phyloP scores from a whole-genome alignment of 1,140 invertebrate genomes.

The Neomicropteryx cornuta region DNA sequence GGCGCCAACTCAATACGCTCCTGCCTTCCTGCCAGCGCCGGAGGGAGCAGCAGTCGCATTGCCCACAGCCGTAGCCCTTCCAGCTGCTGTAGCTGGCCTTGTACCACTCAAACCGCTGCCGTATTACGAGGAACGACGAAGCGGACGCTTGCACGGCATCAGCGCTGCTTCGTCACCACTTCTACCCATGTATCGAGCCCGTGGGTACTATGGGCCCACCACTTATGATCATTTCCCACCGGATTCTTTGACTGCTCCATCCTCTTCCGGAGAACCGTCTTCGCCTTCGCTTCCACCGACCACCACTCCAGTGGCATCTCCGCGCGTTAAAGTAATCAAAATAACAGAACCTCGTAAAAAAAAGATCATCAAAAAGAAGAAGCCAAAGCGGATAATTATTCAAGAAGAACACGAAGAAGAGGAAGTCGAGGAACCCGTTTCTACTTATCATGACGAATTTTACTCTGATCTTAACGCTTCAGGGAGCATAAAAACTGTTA shows the following conservation, averaged over 20 bases:
- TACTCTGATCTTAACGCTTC: constrained; percentile 32
- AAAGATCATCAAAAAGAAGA: constrained; percentile 21
- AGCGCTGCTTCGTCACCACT: constrained; percentile 26
- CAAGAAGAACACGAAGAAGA: constrained; percentile 19
- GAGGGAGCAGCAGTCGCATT: constrained; percentile 27
- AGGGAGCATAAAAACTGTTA: constrained; percentile 30
- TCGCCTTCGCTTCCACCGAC: constrained; percentile 15
- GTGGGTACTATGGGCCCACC: constrained; percentile 36
- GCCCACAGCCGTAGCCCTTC: constrained; percentile 24
- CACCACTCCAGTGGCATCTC: constrained; percentile 9
- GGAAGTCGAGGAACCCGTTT: constrained; percentile 25
- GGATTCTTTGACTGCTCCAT: constrained; percentile 16
- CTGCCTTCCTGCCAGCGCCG: constrained; percentile 27
- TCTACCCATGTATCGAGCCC: constrained; percentile 29
- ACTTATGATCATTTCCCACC: constrained; percentile 24
- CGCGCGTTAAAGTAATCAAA: constrained; percentile 29
- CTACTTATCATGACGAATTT: constrained; percentile 34
- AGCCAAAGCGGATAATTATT: constrained; percentile 23
- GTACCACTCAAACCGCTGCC: constrained; percentile 26
- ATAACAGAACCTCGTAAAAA: constrained; percentile 31
- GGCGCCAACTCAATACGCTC: constrained; percentile 31
- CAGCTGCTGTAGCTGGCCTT: constrained; percentile 21
- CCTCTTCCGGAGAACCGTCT: constrained; percentile 14
- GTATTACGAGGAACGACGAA: constrained; percentile 23
- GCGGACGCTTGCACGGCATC: constrained; percentile 14